Conservation (phyloP, 2,113 vertebrate genomes). For the Strix uralensis region DNA sequence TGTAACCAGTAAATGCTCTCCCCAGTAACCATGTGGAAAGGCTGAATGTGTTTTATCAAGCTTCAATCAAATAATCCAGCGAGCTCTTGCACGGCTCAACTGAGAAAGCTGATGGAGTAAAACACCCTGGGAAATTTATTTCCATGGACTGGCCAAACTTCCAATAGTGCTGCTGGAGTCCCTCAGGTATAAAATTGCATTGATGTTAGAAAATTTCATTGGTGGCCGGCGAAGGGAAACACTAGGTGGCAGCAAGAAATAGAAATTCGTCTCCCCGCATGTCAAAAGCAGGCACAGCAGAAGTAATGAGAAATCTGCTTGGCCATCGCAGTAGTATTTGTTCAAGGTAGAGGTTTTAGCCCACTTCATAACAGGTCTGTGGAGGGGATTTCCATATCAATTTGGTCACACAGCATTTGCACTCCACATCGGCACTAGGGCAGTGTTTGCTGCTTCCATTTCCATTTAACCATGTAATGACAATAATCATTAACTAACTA, state of each 20-base stretch:
- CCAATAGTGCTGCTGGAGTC: neutral
- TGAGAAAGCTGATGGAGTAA: neutral
- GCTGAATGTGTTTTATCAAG: neutral
- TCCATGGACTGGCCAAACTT: neutral
- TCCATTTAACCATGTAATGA: neutral
- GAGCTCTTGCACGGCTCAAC: fast-evolving
- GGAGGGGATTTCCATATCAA: neutral
- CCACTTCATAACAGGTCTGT: neutral
- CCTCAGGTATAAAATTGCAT: fast-evolving
- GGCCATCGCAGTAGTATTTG: neutral
- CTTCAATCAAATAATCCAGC: neutral
- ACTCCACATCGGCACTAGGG: fast-evolving
- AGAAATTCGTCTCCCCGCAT: neutral
- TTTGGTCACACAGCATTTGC: neutral
- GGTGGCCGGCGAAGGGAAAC: neutral
- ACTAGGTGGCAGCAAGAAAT: constrained; percentile 66
- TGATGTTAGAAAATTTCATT: too few species aligned
- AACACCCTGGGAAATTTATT: neutral
- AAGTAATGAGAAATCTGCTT: neutral
- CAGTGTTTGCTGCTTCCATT: neutral
- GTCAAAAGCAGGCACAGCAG: neutral
- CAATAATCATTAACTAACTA: neutral
- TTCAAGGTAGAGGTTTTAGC: neutral
- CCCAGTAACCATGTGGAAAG: neutral
- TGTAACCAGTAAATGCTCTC: neutral